Percentiles rank a stretch among this genome's conserved stretches.
Conservation (phyloP, 2,113 vertebrate species). For the Protomyctophum bolini region DNA sequence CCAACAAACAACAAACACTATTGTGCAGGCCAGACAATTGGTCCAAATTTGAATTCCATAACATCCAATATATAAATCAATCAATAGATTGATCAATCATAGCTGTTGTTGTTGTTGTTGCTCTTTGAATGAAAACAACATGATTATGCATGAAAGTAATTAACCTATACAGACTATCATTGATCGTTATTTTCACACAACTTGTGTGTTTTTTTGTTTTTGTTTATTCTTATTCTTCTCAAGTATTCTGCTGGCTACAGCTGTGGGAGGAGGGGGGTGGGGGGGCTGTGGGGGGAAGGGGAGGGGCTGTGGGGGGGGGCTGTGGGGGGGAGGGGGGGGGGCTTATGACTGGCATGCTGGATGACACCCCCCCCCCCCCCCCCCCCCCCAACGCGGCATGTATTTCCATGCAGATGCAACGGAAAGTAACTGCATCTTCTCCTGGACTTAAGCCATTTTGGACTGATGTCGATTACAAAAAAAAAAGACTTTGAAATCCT, state of each 20-base stretch:
- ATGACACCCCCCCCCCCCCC: no score
- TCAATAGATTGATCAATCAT: conserved; percentile 12
- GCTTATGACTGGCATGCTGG: conserved; percentile 44
- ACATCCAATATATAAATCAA: conserved; percentile 13
- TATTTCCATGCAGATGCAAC: conserved; percentile 66
- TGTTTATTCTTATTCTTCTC: neutral
- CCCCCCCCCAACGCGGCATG: conserved; percentile 65
- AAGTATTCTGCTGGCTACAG: neutral
- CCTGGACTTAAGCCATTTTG: conserved; percentile 65
- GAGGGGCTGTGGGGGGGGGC: conserved; percentile 4
- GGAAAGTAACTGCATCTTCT: conserved; percentile 63
- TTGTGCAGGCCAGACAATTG: neutral
- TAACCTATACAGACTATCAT: no score
- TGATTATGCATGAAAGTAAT: no score
- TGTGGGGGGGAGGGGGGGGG: conserved; percentile 4
- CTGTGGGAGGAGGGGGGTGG: no score
- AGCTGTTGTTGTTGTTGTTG: neutral
- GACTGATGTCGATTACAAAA: no score
- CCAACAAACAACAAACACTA: conserved; percentile 2
- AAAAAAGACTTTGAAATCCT: no score
- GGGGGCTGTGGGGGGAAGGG: no score
- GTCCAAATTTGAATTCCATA: neutral
- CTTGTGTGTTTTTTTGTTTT: neutral
- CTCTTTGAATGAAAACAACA: neutral
- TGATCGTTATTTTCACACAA: neutral